These are phyloP conservation scores for Onychostruthus taczanowskii DNA, from an alignment of 2,113 vertebrate species.

Conservation along the genomic window DNA sequence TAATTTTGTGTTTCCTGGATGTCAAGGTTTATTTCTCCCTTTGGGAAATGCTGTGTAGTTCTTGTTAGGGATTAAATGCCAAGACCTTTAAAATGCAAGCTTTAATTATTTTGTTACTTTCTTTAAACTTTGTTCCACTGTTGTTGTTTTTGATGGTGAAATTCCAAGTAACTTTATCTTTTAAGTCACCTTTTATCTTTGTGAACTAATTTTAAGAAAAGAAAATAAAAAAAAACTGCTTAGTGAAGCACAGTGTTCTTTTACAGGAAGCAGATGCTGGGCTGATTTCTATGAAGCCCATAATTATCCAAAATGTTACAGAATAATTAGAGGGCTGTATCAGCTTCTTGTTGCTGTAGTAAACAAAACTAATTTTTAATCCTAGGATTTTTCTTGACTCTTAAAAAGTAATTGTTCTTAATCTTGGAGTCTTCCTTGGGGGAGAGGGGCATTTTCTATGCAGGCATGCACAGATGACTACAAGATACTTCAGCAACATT, in stretches of 20 bases:
- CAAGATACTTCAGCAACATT: background rate
- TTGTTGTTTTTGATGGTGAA: background rate
- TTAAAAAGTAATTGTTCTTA: background rate
- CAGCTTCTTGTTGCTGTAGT: background rate
- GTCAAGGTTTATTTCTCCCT: background rate
- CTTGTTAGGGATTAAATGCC: background rate
- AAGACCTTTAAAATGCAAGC: background rate
- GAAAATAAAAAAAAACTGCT: constrained; percentile 6
- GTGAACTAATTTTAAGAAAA: background rate
- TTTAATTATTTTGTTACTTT: constrained; percentile 43
- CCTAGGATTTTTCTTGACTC: background rate
- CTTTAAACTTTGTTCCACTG: constrained; percentile 12
- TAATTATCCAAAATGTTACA: background rate
- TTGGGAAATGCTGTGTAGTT: background rate
- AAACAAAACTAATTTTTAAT: background rate
- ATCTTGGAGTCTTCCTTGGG: background rate
- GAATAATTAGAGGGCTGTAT: background rate
- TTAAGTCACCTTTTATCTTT: constrained; percentile 7
- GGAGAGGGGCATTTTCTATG: background rate
- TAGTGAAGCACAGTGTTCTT: constrained; percentile 42
- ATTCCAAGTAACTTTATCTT: constrained; percentile 2
- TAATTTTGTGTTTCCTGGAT: background rate
- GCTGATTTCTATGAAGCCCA: constrained; percentile 16
- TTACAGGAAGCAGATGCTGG: constrained; percentile 39
- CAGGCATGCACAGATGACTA: background rate